These are phyloP conservation scores for Rhinoderma darwinii DNA, from an alignment of 2,113 vertebrate species.

Conservation along the genomic window DNA sequence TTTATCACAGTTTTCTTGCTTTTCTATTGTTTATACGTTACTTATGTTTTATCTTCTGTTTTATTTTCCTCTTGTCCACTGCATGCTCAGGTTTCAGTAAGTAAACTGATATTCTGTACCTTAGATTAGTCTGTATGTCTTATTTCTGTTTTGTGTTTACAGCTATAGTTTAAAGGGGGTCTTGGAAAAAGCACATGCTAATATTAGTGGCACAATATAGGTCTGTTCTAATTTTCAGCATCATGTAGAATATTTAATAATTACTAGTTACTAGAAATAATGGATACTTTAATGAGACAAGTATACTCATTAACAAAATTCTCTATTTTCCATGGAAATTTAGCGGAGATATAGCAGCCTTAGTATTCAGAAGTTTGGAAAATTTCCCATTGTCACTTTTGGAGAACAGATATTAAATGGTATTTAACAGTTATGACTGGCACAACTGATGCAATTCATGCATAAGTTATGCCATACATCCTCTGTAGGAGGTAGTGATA, in stretches of 20 bases:
- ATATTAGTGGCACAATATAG: not conserved
- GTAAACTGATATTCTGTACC: constrained; percentile 30
- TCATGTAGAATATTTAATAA: not conserved
- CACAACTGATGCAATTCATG: too few relatives aligned
- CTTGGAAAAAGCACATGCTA: not conserved
- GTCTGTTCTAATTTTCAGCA: not conserved
- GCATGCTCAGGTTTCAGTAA: constrained; percentile 55
- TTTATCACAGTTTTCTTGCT: not conserved
- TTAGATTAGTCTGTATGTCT: not conserved
- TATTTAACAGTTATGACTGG: too few relatives aligned
- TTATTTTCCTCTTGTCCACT: not conserved
- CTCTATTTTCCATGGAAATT: not conserved
- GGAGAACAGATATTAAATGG: too few relatives aligned
- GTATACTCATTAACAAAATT: not conserved
- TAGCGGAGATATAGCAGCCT: not conserved
- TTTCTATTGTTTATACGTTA: not conserved
- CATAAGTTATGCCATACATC: too few relatives aligned
- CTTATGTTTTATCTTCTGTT: constrained; percentile 20
- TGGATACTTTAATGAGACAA: not conserved
- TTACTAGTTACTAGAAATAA: not conserved
- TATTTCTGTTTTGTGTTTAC: not conserved
- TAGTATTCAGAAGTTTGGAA: too few relatives aligned
- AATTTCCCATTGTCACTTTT: too few relatives aligned
- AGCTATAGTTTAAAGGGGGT: not conserved
- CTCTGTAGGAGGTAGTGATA: not conserved